Conservation (phyloP, 2,888 invertebrate species). For the Leistus spinibarbis region DNA sequence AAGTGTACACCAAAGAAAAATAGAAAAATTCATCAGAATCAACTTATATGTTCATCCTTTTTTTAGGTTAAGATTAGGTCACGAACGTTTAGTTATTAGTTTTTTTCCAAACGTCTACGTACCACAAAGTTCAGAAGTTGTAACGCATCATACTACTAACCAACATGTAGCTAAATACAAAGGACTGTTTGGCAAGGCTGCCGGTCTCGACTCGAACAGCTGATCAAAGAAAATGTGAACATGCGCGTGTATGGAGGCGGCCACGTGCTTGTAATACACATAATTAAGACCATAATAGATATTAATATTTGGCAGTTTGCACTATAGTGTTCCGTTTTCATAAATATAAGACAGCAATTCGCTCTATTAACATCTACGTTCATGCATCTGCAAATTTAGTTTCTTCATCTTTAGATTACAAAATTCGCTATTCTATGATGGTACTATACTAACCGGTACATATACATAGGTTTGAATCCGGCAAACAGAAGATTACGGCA, state of each 20-base stretch:
- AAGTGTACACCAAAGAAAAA: not conserved
- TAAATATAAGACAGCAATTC: not conserved
- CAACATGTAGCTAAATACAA: no score
- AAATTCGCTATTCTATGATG: not conserved
- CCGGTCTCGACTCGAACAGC: no score
- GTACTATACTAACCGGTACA: not conserved
- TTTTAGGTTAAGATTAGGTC: not conserved
- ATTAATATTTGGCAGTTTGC: not conserved
- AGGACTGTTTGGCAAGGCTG: no score
- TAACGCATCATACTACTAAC: no score
- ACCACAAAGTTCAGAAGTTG: not conserved
- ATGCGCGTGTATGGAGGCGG: no score
- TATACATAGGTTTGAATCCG: not conserved
- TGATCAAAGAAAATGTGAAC: no score
- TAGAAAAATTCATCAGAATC: not conserved
- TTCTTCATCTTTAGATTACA: not conserved
- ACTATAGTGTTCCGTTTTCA: not conserved
- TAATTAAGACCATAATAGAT: not conserved
- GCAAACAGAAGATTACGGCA: not conserved
- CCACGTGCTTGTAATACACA: not conserved
- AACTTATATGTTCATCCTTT: not conserved
- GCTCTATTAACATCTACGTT: not conserved
- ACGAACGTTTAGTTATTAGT: not conserved
- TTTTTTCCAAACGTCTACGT: not conserved
- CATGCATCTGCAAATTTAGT: not conserved